Base-by-base conservation (phyloP, 2,797 vertebrate species). In the Denticeps clupeoides region DNA sequence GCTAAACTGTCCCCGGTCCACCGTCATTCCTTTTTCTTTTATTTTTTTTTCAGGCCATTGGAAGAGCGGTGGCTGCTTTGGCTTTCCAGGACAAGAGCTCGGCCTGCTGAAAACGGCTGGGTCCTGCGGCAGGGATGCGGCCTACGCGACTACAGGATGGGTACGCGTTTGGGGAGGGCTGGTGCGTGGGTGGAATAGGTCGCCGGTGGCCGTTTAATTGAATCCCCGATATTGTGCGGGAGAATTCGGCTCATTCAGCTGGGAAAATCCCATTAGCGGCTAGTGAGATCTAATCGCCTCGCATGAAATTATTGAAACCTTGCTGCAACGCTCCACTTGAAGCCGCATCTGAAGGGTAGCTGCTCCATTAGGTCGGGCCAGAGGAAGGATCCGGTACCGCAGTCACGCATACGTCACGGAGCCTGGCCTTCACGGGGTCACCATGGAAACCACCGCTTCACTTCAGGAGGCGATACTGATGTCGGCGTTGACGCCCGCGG, bases 221-320 rank as follows among this genome's bases (percentile, higher is more conserved):
- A 77, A 83, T 77, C 62, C 63, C 62, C 60, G 64, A 63, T 52
- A 57, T 69, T 68, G 65, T 63, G 59, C 59, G 43, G 54, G 63
- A 65, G 70, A 71, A 59, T 62, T 55, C 47, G 47, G 61, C 57
- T 70, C 70, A 71, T 72, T 67, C 67, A 41, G 65, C 69, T 64
- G 67, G 49, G 68, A 70, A 72, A 68, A 60, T 64, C 61, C 61
- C 55, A 68, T 73, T 68, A 71, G 69, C 68, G 70, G 63, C 66
- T 65, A 57, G 68, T 60, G 69, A 78, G 78, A 82, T 84, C 70
- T 78, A 79, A 84, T 82, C 78, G 70, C 61, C 60, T 63, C 56
- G 68, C 69, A 77, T 77, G 74, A 79, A 82, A 82, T 81, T 51
- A 66, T 60, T 58, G 53, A 59, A 56, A 58, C 62, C 60, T 55